Conservation (phyloP, 2,888 invertebrate genomes). For the Tolmerus cingulatus region DNA sequence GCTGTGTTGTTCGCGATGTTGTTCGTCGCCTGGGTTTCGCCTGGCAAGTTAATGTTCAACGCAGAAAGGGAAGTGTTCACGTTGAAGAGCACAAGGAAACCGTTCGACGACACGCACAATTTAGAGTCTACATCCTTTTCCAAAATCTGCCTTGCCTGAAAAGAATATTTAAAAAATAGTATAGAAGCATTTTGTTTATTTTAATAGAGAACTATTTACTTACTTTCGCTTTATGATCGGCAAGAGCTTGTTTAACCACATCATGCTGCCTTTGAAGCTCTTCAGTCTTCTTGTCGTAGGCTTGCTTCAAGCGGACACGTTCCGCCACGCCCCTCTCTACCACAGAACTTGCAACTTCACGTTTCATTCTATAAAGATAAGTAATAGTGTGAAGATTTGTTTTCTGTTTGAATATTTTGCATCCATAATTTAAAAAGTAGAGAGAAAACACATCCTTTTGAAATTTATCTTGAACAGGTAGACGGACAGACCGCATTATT, state of each 20-base stretch:
- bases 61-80: not conserved
- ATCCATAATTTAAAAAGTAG: too few species aligned
- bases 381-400: too few species aligned
- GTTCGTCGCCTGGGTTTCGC: constrained; percentile 31
- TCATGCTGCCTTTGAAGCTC: constrained; percentile 82
- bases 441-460: too few species aligned
- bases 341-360: constrained; percentile 65
- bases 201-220: not conserved
- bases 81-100: constrained; percentile 61
- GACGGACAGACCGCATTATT: too few species aligned
- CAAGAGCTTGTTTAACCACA: constrained; percentile 73
- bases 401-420: too few species aligned
- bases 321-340: constrained; percentile 92
- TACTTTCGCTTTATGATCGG: constrained; percentile 74
- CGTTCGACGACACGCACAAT: constrained; percentile 59
- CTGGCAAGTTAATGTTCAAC: constrained; percentile 2
- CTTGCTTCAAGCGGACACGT: constrained; percentile 79
- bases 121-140: constrained; percentile 62
- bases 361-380: constrained; percentile 58
- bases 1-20: constrained; percentile 41
- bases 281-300: constrained; percentile 78
- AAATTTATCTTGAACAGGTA: too few species aligned
- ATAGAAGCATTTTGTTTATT: not conserved
- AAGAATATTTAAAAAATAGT: not conserved
- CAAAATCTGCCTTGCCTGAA: constrained; percentile 61